These are phyloP conservation scores for Metallyticus violacea DNA, from an alignment of 2,888 invertebrate genomes.

Conservation along the genomic window DNA sequence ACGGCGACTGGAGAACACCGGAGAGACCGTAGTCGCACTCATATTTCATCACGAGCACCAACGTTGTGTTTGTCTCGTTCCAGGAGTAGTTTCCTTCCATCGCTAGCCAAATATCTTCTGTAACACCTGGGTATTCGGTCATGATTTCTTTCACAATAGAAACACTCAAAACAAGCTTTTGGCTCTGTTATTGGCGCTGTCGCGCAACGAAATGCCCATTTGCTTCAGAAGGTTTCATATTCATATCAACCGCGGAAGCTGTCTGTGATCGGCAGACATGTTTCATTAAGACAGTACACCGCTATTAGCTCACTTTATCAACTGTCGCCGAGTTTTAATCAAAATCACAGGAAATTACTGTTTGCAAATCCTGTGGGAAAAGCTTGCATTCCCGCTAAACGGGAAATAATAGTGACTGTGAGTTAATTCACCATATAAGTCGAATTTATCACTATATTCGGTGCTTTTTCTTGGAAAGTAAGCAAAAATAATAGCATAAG, in stretches of 20 bases:
- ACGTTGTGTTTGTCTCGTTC: background rate
- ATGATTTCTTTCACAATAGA: too few relatives aligned
- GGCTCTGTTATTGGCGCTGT: too few relatives aligned
- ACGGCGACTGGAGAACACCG: constrained; percentile 6
- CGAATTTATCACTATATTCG: background rate
- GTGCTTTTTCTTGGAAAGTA: background rate
- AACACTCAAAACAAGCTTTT: too few relatives aligned
- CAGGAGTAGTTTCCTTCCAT: background rate
- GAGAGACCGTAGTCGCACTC: background rate
- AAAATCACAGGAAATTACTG: background rate
- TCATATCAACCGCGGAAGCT: too few relatives aligned
- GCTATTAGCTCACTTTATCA: background rate
- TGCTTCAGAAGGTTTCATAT: too few relatives aligned
- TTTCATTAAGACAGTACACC: background rate
- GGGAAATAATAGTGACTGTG: background rate
- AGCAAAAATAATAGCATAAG: background rate
- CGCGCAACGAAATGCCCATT: too few relatives aligned
- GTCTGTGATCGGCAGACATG: background rate
- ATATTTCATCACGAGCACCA: background rate
- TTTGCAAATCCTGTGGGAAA: background rate
- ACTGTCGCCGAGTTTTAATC: background rate
- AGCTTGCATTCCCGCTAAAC: background rate
- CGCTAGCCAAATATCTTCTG: background rate
- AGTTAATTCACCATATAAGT: background rate
- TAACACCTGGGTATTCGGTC: background rate